Conservation (phyloP, 2,888 invertebrate genomes). For the Parochlus steinenii region DNA sequence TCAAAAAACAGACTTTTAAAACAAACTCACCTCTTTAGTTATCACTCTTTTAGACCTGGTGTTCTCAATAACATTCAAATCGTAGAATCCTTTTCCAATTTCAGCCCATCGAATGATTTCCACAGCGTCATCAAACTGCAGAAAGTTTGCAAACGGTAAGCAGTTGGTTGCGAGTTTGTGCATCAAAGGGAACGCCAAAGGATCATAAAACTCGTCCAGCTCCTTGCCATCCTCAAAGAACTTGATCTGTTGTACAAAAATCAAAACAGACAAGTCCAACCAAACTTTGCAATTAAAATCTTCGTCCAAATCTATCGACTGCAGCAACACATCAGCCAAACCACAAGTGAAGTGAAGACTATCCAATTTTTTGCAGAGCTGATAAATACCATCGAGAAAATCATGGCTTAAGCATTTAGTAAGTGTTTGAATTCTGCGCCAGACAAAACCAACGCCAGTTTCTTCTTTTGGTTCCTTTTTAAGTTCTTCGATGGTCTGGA, state of each 20-base stretch:
- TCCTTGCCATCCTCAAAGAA: constrained; percentile 2
- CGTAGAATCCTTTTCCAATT: constrained; percentile 22
- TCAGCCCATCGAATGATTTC: constrained; percentile 24
- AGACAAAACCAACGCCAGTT: constrained; percentile 20
- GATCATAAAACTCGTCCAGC: constrained; percentile 17
- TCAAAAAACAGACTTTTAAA: no score
- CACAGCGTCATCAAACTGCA: constrained; percentile 20
- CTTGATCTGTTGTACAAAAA: constrained; percentile 25
- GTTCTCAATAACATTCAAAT: constrained; percentile 18
- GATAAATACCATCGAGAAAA: constrained; percentile 20
- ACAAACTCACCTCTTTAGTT: no score
- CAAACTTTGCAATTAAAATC: constrained; percentile 20
- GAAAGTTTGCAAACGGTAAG: neutral
- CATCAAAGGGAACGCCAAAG: constrained; percentile 22
- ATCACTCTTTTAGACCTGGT: neutral
- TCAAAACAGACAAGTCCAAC: constrained; percentile 22
- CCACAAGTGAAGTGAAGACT: constrained; percentile 25
- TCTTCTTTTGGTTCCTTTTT: constrained; percentile 18
- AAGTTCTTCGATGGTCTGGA: constrained; percentile 17
- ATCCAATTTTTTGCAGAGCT: constrained; percentile 21
- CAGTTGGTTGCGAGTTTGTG: constrained; percentile 21
- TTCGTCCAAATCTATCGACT: constrained; percentile 20
- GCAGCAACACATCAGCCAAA: constrained; percentile 21
- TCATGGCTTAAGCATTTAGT: constrained; percentile 14
- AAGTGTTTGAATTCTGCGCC: constrained; percentile 17